Evolutionary conservation across 2,888 invertebrate species (phyloP).

Genomic region (Meliscaeva auricollis): DNA sequence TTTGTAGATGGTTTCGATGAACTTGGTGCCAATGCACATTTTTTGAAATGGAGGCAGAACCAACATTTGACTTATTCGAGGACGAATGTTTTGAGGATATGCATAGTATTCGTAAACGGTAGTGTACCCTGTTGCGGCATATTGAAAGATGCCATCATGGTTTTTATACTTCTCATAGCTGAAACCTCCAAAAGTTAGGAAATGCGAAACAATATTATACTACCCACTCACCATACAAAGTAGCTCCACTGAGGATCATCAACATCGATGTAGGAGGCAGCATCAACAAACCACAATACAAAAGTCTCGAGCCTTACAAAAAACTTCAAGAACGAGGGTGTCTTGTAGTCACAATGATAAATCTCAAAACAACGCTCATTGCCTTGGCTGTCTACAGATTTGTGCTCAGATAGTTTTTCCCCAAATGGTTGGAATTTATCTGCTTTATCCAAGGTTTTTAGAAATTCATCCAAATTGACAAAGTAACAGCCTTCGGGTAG

Average conservation of each 20-base stretch:
- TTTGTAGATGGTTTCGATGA: conserved; percentile 87
- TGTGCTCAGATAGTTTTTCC: conserved; percentile 87
- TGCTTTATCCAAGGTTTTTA: conserved; percentile 89
- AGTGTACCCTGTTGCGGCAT: conserved; percentile 94
- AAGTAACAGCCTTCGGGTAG: conserved; percentile 88
- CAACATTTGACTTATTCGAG: conserved; percentile 96
- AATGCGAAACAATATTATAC: background rate
- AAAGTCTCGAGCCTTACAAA: conserved; percentile 95
- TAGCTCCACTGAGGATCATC: conserved; percentile 97
- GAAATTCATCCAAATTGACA: conserved; percentile 90
- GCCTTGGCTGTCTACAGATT: conserved; percentile 80
- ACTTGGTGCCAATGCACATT: conserved; percentile 92
- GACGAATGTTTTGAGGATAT: conserved; percentile 93
- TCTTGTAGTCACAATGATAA: conserved; percentile 90
- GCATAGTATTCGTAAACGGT: conserved; percentile 98
- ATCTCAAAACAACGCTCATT: conserved; percentile 89
- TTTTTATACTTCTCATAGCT: conserved; percentile 90
- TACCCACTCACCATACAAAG: conserved; percentile 89
- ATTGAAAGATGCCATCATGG: conserved; percentile 86
- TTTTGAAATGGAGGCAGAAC: conserved; percentile 96
- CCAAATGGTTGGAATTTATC: conserved; percentile 91
- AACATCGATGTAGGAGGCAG: conserved; percentile 96
- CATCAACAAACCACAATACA: conserved; percentile 97
- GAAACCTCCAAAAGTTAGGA: background rate
- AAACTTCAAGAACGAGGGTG: conserved; percentile 90